Evolutionary conservation across 2,888 invertebrate species (phyloP).

Genomic region (Cephalotes varians): DNA sequence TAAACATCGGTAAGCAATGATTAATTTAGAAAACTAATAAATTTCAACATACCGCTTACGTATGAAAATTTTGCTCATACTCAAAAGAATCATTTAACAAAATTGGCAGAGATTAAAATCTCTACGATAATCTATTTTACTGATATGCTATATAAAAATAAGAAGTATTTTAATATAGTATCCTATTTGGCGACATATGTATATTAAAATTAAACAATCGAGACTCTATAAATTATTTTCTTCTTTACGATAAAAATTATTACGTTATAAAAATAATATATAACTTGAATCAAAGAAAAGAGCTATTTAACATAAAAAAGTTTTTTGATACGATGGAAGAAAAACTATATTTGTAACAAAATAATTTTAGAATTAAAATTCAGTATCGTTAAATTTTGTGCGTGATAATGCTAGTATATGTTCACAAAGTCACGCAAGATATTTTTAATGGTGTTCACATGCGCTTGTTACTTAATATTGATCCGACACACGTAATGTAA

Average conservation of each 20-base stretch:
- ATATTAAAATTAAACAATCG: not conserved
- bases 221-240: not conserved
- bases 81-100: not conserved
- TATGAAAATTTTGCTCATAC: not conserved
- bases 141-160: not conserved
- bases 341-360: not conserved
- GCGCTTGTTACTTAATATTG: slow-evolving; percentile 4
- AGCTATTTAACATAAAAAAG: not conserved
- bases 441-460: not conserved
- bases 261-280: not conserved
- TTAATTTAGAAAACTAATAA: not conserved
- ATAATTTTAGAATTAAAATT: not conserved
- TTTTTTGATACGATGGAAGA: not conserved
- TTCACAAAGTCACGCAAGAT: not conserved
- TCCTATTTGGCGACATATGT: not conserved
- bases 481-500: not conserved
- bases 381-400: not conserved
- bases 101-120: not conserved
- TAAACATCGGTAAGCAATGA: slow-evolving; percentile 68
- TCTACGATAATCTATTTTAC: not conserved
- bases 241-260: not conserved
- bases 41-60: not conserved
- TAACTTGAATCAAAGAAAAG: not conserved
- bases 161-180: not conserved
- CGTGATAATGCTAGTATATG: not conserved